Percentiles rank a stretch among this genome's conserved stretches.
Evolutionary conservation across 2,888 invertebrate species (phyloP).

Genomic region (Drymonia ruficornis): DNA sequence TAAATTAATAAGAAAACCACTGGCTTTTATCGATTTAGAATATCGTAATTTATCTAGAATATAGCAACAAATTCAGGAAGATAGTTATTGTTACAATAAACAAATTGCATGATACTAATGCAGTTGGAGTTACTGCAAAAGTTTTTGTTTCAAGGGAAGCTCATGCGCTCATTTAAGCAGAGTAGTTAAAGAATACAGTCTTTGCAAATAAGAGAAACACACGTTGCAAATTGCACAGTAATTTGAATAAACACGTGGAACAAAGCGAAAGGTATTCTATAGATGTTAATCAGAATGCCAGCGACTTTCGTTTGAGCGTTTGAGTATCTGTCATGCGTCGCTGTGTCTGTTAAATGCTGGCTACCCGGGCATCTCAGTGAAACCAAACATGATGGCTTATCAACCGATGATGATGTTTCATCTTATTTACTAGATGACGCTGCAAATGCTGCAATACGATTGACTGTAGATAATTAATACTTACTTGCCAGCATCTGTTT

Average conservation of each 20-base stretch:
- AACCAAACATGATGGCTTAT: slow-evolving; percentile 19
- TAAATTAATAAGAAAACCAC: too few relatives aligned
- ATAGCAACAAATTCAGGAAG: too few relatives aligned
- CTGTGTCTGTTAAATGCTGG: slow-evolving; percentile 38
- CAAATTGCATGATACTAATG: too few relatives aligned
- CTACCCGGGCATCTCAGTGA: slow-evolving; percentile 39
- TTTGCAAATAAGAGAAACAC: slow-evolving; percentile 19
- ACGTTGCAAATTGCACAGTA: too few relatives aligned
- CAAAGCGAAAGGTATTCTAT: slow-evolving; percentile 35
- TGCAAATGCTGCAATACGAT: background rate
- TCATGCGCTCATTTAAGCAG: too few relatives aligned
- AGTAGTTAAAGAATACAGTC: background rate
- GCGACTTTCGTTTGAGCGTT: slow-evolving; percentile 50
- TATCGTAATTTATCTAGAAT: too few relatives aligned
- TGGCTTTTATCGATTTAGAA: too few relatives aligned
- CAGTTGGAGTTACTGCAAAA: too few relatives aligned
- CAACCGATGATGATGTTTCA: slow-evolving; percentile 12
- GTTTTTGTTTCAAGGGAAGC: too few relatives aligned
- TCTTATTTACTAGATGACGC: slow-evolving; percentile 1
- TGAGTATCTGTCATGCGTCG: slow-evolving; percentile 44
- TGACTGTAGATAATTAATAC: background rate
- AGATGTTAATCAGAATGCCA: slow-evolving; percentile 23
- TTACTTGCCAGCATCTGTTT: too few relatives aligned
- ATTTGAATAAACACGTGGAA: slow-evolving; percentile 18
- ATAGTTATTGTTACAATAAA: too few relatives aligned